These are phyloP conservation scores for Acomys russatus DNA, from an alignment of 2,797 vertebrate species.

Conservation along the genomic window DNA sequence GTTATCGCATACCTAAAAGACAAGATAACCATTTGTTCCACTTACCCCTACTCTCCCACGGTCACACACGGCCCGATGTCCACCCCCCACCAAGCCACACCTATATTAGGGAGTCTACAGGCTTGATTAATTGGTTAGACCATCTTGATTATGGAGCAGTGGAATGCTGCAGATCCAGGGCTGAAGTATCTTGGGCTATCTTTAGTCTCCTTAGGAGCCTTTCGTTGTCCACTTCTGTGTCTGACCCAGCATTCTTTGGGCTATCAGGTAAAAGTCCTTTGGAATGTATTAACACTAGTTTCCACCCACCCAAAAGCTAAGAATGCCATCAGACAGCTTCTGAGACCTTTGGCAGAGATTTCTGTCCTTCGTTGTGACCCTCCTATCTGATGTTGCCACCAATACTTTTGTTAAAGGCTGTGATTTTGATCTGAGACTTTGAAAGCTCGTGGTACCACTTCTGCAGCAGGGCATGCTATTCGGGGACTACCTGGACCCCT, in stretches of 20 bases:
- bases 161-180: not conserved
- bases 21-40: no score
- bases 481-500: not conserved
- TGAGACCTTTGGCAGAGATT: not conserved
- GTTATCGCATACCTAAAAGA: not conserved
- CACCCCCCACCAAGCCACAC: not conserved
- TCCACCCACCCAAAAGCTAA: not conserved
- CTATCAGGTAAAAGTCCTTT: not conserved
- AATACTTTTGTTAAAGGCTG: not conserved
- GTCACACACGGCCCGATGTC: not conserved
- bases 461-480: no score
- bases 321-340: not conserved
- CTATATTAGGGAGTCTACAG: not conserved
- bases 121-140: not conserved
- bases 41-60: not conserved
- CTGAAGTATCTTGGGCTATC: not conserved
- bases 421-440: not conserved
- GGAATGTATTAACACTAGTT: not conserved
- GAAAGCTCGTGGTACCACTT: not conserved
- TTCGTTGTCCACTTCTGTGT: not conserved
- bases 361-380: not conserved
- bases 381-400: not conserved
- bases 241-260: not conserved
- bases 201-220: not conserved
- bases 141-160: not conserved